Evolutionary conservation across 2,888 invertebrate species (phyloP).

Genomic region (Galeopsomyia nigrocyanea): DNA sequence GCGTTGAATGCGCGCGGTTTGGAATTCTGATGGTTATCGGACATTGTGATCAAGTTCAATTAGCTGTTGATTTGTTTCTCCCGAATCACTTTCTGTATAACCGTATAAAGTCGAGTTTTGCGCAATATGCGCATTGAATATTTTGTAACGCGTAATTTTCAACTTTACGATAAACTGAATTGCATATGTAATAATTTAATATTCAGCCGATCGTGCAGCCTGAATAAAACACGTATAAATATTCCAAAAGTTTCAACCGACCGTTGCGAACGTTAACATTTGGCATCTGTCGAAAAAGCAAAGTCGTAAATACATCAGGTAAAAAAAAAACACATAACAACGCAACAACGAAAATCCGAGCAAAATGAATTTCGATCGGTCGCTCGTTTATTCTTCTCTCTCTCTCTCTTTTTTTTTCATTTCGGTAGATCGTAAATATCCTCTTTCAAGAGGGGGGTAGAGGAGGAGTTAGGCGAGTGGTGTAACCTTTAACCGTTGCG

Average conservation of each 20-base stretch:
- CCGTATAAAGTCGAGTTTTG: too few relatives aligned
- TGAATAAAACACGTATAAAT: background rate
- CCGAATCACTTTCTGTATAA: too few relatives aligned
- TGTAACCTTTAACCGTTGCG: background rate
- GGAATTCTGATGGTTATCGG: too few relatives aligned
- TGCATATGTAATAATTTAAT: too few relatives aligned
- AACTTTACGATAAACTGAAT: too few relatives aligned
- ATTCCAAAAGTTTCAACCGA: background rate
- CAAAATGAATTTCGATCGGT: conserved; percentile 5
- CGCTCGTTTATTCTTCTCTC: too few relatives aligned
- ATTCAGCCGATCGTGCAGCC: background rate
- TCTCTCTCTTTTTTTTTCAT: too few relatives aligned
- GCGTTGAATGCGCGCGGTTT: too few relatives aligned
- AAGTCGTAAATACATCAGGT: conserved; percentile 8
- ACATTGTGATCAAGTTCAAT: conserved; percentile 12
- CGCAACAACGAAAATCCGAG: background rate
- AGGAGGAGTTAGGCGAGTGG: background rate
- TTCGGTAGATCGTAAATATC: too few relatives aligned
- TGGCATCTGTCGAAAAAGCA: background rate
- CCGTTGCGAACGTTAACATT: too few relatives aligned
- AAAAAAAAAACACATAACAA: background rate
- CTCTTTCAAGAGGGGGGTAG: background rate
- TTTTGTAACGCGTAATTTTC: too few relatives aligned
- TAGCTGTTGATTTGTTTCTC: conserved; percentile 1
- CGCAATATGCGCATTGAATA: too few relatives aligned